A percentile compares a stretch with the other conserved stretches of the same genome.
phyloP scores from a whole-genome alignment of 2,113 vertebrate genomes.

The Naja naja region DNA sequence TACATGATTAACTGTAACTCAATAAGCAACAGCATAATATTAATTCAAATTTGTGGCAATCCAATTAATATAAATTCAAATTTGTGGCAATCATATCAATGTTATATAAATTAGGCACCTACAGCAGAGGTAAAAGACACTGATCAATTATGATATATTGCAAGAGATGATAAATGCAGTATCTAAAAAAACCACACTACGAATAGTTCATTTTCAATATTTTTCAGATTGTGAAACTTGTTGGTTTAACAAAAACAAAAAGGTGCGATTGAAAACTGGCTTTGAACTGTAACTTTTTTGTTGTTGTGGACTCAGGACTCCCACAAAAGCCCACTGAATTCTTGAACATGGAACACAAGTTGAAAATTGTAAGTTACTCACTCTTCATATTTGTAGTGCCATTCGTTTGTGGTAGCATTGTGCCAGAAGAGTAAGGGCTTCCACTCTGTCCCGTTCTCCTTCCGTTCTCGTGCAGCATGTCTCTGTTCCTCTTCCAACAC shows the following conservation, averaged over 20 bases:
- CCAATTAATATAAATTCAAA: neutral
- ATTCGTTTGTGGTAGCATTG: conserved; percentile 75
- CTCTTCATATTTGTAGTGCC: conserved; percentile 88
- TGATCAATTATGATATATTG: neutral
- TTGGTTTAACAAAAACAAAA: neutral
- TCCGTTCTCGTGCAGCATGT: conserved; percentile 74
- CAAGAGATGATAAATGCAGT: neutral
- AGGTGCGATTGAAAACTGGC: neutral
- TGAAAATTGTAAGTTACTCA: conserved; percentile 57
- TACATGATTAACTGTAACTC: neutral
- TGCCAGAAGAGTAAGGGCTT: conserved; percentile 78
- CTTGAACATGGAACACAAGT: neutral
- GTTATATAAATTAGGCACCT: neutral
- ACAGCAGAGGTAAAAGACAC: neutral
- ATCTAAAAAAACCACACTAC: neutral
- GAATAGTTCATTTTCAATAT: neutral
- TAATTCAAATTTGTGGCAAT: neutral
- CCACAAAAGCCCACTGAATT: neutral
- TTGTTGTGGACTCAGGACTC: neutral
- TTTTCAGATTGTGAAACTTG: neutral
- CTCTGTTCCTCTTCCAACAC: conserved; percentile 90
- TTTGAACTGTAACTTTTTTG: neutral
- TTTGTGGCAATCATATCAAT: neutral
- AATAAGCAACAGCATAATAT: neutral
- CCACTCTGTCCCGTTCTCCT: conserved; percentile 75